Conservation (phyloP, 53 echinoderm and acorn worm genomes). For the Temnopleurus reevesii region DNA sequence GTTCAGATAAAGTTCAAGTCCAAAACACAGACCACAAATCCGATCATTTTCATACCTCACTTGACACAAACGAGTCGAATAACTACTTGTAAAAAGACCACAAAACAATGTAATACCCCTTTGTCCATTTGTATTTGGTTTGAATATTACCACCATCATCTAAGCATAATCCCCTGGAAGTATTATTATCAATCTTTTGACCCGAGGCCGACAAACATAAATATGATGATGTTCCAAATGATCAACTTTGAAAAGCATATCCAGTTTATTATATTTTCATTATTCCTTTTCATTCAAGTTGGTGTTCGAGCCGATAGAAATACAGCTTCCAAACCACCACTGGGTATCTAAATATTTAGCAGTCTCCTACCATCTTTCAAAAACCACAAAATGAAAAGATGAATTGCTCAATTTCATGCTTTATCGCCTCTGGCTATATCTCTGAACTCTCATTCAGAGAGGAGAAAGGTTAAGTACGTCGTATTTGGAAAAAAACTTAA, state of each 20-base stretch:
- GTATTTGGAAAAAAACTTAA: background rate
- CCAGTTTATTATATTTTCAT: background rate
- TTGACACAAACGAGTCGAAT: background rate
- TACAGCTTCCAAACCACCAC: background rate
- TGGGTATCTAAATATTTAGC: background rate
- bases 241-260: background rate
- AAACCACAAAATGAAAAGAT: constrained; percentile 22
- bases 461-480: background rate
- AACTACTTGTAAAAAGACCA: constrained; percentile 2
- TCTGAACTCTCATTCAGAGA: background rate
- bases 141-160: background rate
- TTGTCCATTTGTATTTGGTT: background rate
- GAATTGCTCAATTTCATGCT: constrained; percentile 28
- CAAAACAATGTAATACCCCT: background rate
- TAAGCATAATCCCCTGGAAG: too few relatives aligned
- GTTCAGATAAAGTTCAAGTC: constrained; percentile 3
- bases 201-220: background rate
- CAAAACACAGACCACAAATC: background rate
- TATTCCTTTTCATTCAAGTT: too few relatives aligned
- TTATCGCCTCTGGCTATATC: constrained; percentile 24
- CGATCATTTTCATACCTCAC: constrained; percentile 6
- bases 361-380: background rate
- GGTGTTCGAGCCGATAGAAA: too few relatives aligned
- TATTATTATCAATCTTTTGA: too few relatives aligned
- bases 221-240: constrained; percentile 25